Evolutionary conservation across 2,888 invertebrate species (phyloP), one percentile per base, ranked within the genome.

Genomic region (Ischnus inquisitorius): DNA sequence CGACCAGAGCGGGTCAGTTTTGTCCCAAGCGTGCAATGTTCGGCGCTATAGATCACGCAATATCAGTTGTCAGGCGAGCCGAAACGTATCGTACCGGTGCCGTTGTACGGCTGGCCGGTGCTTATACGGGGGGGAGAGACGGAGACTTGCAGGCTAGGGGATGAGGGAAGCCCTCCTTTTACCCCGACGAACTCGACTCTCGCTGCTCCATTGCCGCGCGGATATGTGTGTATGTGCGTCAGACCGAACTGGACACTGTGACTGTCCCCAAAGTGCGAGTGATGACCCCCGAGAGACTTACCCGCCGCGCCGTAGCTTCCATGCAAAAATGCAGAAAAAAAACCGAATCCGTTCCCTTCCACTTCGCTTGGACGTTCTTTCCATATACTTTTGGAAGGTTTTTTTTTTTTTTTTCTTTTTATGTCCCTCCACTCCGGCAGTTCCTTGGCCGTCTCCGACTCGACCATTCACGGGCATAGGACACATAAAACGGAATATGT

Each of bases 21-120:
- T 91, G 92, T 93, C 93, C 93, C 93, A 91, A 90, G 93, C 90
- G 93, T 92, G 91, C 92, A 93, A 93, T 93, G 92, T 91, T 90
- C 90, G 88, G 89, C 89, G 92, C 92, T 91, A 93, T 93, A 93
- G 92, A 93, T 93, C 93, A 93, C 92, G 93, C 93, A 93, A 93
- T 93, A 93, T 93, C 93, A 93, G 91, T 91, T 91, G 91, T 91
- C 91, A 91, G 89, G 87, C 72, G 86, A 81, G 86, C 83, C 88
- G 85, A 87, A 79, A 88, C 89, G 90, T 89, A 90, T 90, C 90
- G 89, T 87, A 60, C 79, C 51, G 54, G 60, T 67, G 72, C 25
- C 67, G 54, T 54, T 41, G 25, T 62, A 28, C 64, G 22, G 39
- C 54, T 74, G 76, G 80, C 68, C 72, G 46, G 68, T 39, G 62